phyloP scores from a whole-genome alignment of 2,797 vertebrate genomes.

The Sebastolobus alascanus region DNA sequence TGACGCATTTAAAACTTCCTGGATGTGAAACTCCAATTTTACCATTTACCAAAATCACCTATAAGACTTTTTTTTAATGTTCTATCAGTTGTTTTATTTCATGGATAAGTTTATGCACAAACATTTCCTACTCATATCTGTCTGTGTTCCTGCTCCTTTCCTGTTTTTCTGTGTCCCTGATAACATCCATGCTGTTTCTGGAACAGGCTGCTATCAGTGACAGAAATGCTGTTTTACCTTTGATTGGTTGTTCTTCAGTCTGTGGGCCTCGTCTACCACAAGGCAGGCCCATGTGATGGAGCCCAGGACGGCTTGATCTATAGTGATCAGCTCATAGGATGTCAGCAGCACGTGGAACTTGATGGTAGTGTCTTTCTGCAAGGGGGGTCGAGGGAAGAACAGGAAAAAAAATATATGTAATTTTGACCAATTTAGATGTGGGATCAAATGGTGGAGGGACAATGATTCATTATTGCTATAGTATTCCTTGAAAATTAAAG shows the following conservation, averaged over 20 bases:
- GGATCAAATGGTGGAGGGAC: background rate
- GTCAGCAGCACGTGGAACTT: constrained; percentile 98
- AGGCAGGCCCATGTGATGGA: constrained; percentile 97
- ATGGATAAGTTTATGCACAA: background rate
- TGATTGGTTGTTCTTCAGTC: constrained; percentile 99
- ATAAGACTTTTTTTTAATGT: too few relatives aligned
- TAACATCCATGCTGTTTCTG: background rate
- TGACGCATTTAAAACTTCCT: background rate
- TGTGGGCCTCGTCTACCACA: constrained; percentile 97
- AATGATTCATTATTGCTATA: too few relatives aligned
- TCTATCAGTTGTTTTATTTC: background rate
- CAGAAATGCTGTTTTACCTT: constrained; percentile 86
- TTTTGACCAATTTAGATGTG: background rate
- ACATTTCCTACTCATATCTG: constrained; percentile 17
- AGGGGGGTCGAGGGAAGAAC: background rate
- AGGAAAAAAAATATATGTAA: background rate
- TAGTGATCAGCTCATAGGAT: constrained; percentile 98
- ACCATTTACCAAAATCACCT: background rate
- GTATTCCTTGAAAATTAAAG: background rate
- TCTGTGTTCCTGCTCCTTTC: constrained; percentile 2
- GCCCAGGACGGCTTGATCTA: constrained; percentile 96
- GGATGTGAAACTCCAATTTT: background rate
- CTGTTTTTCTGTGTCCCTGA: background rate
- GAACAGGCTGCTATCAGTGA: background rate
- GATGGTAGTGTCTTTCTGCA: constrained; percentile 96